Conservation (phyloP, 1,140 invertebrate species). For the Calephelis nemesis region DNA sequence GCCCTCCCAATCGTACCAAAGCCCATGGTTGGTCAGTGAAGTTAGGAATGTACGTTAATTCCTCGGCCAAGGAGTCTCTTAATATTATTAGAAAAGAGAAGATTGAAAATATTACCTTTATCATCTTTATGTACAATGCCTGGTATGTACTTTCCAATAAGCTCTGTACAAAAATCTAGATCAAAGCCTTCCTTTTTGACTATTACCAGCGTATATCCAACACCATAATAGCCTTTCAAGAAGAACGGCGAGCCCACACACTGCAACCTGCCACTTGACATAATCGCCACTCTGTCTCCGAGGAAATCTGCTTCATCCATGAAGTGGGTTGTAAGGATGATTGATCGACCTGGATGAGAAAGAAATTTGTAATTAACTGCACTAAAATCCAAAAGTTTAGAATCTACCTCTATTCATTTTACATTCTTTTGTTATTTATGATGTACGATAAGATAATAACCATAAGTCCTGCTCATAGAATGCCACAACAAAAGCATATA, state of each 20-base stretch:
- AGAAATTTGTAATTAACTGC: neutral
- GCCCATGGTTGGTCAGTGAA: no score
- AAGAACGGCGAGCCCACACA: slow-evolving; percentile 82
- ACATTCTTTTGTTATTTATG: no score
- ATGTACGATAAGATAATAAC: no score
- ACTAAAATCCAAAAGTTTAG: neutral
- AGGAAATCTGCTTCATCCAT: slow-evolving; percentile 99
- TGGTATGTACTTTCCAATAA: slow-evolving; percentile 57
- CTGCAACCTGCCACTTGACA: slow-evolving; percentile 89
- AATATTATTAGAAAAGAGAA: neutral
- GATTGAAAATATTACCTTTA: slow-evolving; percentile 40
- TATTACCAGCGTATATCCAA: slow-evolving; percentile 86
- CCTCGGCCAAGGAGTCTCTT: no score
- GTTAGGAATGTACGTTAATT: no score
- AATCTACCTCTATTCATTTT: no score
- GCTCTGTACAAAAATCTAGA: slow-evolving; percentile 40
- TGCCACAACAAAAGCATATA: no score
- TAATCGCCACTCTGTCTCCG: slow-evolving; percentile 95
- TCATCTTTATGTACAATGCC: slow-evolving; percentile 50
- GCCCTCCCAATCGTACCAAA: no score
- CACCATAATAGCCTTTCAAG: slow-evolving; percentile 85
- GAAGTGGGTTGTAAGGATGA: slow-evolving; percentile 97
- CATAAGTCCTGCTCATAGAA: no score
- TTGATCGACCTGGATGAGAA: slow-evolving; percentile 81
- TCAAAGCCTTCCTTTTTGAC: slow-evolving; percentile 59